Evolutionary conservation across 2,797 vertebrate species (phyloP).

Genomic region (Poeciliopsis gracilis): DNA sequence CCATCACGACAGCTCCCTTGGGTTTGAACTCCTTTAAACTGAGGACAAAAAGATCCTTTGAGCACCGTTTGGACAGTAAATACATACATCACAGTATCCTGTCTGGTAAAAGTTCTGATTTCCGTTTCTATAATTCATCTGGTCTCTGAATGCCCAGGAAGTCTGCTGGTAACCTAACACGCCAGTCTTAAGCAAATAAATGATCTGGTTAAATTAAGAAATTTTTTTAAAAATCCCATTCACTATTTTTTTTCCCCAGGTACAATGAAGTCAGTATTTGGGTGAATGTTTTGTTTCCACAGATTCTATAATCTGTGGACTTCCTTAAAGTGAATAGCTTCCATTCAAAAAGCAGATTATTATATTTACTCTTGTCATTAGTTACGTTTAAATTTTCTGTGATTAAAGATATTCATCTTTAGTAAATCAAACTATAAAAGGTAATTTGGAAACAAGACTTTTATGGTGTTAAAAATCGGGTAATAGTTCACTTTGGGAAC

Average conservation of each 20-base stretch:
- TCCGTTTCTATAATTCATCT: constrained; percentile 39
- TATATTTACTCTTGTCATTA: constrained; percentile 50
- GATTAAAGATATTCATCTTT: constrained; percentile 27
- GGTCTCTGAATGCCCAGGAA: constrained; percentile 41
- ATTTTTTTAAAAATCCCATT: constrained; percentile 20
- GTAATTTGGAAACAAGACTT: background rate
- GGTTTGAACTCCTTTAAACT: constrained; percentile 51
- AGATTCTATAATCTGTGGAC: constrained; percentile 59
- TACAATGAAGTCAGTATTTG: constrained; percentile 49
- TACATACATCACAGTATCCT: constrained; percentile 61
- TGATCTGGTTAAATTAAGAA: constrained; percentile 49
- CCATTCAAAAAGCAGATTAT: constrained; percentile 44
- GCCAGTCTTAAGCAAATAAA: constrained; percentile 57
- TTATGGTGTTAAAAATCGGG: background rate
- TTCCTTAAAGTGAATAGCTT: constrained; percentile 66
- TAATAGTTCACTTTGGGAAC: background rate
- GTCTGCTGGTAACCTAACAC: constrained; percentile 59
- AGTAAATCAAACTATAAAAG: constrained; percentile 6
- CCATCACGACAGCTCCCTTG: constrained; percentile 48
- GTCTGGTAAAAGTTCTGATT: constrained; percentile 39
- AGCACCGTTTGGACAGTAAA: constrained; percentile 75
- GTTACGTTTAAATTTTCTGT: constrained; percentile 41
- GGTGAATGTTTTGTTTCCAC: constrained; percentile 56
- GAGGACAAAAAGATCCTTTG: constrained; percentile 74
- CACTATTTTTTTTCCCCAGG: constrained; percentile 45